Evolutionary conservation across 1,140 invertebrate species (phyloP), one percentile per base, ranked within the genome.

Genomic region (Delia radicum): DNA sequence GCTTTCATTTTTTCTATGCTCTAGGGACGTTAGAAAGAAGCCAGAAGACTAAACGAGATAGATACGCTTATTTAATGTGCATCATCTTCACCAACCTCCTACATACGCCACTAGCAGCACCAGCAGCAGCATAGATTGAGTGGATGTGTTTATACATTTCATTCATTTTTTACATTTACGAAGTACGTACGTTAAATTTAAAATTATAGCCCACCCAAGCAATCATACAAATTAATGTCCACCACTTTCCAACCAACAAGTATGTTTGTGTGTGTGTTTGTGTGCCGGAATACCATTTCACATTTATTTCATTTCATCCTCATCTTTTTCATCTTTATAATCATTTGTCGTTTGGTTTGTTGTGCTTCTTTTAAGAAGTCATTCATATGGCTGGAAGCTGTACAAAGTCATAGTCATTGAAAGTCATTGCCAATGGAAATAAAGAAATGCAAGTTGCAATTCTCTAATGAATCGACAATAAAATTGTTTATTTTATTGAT

Each of bases 381-480:
- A 55, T 55, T 18, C n/a, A 8, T 18, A 55, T 55, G 18, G 18
- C 18, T 55, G 18, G 4, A 18, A 55, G 46, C n/a, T 33, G 42
- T 13, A 13, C 31, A n/a, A 15, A 48, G 13, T 42, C 27, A 10
- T 1, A 21, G 74, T 48, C 29, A 28, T n/a, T n/a, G 6, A 71
- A 31, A 24, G 37, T 42, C 13, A 48, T 37, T 75, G 24, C 74
- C 65, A 21, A 67, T 42, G 37, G 24, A n/a, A 37, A n/a, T 15
- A 27, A 73, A 28, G 26, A 62, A 62, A 3, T 18, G 24, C 6
- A 61, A 62, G 26, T 62, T 48, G 80, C 82, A 83, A 84, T 80
- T 84, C 82, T 84, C 82, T 81, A 83, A 83, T 83, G 82, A 83
- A 80, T 81, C 82, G 81, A 80, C 81, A 84, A 81, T 84, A 81